Percentiles rank a stretch among this genome's conserved stretches.
Evolutionary conservation across 2,888 invertebrate genomes (phyloP).

Genomic region (Bhutanitis thaidina): DNA sequence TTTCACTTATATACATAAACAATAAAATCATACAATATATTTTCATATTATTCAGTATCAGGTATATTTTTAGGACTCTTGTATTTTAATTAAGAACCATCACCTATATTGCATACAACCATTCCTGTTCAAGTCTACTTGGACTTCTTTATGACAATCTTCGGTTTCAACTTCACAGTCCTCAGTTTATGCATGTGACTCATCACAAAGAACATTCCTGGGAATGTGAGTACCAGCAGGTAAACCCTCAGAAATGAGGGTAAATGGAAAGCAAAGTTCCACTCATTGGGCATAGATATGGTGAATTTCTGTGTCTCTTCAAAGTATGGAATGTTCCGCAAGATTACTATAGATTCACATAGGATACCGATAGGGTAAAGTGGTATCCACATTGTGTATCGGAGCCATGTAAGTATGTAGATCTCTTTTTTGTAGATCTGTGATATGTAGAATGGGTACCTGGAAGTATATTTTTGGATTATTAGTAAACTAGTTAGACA

Average conservation of each 20-base stretch:
- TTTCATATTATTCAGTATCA: too few relatives aligned
- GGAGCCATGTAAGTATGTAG: constrained; percentile 91
- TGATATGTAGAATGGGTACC: constrained; percentile 95
- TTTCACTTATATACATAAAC: too few relatives aligned
- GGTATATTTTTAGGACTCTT: too few relatives aligned
- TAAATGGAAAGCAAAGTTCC: constrained; percentile 93
- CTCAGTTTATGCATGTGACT: constrained; percentile 90
- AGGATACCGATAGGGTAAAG: constrained; percentile 94
- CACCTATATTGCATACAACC: too few relatives aligned
- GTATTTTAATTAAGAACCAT: too few relatives aligned
- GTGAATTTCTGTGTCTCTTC: constrained; percentile 90
- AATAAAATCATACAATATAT: too few relatives aligned
- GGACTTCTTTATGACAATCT: constrained; percentile 64
- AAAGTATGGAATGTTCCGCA: constrained; percentile 93
- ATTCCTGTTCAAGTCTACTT: constrained; percentile 41
- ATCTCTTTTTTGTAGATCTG: constrained; percentile 87
- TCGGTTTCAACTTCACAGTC: constrained; percentile 81
- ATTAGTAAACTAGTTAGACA: too few relatives aligned
- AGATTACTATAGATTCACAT: constrained; percentile 90
- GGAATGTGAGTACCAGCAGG: constrained; percentile 86
- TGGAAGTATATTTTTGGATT: constrained; percentile 42
- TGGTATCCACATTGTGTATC: constrained; percentile 96
- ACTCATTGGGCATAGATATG: constrained; percentile 88
- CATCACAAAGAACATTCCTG: constrained; percentile 89
- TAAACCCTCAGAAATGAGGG: constrained; percentile 89